Evolutionary conservation across 2,888 invertebrate species (phyloP), one percentile per base, ranked within the genome.

Genomic region (Phortica okadai): DNA sequence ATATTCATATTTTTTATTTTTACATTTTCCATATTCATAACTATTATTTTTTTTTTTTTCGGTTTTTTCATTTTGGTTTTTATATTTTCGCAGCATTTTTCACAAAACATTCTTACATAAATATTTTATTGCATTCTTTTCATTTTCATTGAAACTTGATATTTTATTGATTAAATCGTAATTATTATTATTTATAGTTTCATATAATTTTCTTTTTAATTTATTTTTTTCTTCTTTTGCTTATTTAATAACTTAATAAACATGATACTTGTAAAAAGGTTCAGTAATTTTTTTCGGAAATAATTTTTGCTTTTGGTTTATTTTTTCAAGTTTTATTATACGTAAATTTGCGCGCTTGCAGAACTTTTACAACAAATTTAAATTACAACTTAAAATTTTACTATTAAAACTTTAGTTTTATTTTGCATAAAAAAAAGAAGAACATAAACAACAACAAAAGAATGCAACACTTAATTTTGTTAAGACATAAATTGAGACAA

Each of bases 341-440:
- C 33, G 33, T 33, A 33, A 33, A 33, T 33, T 33, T 33, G 33
- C 33, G 33, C 41, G 21, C 25, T 21, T 7, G n/a, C 8, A 62
- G 21, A 62, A 62, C 21, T 33, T 64, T 25, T 11, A 33, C 64
- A 33, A 64, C 50, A 50, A 64, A 59, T 33, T 64, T 64, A 64
- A 64, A 64, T 8, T 64, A 64, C 33, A 59, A 33, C 11, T 11
- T 33, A 64, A 64, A 64, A 33, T 8, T 3, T 50, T 50, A 33
- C 4, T 50, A 14, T 14, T 50, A 50, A 50, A 50, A 14, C 50
- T 50, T 33, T 33, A 33, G 4, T 33, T 33, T 33, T 2, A 33
- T 33, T 33, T 33, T 33, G 33, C 33, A 33, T 5, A 33, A 33
- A 33, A 33, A 33, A 33, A 33, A 33, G 33, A 33, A 33, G 33